Evolutionary conservation across 2,113 vertebrate genomes (phyloP).

Genomic region (Agelaius tricolor): DNA sequence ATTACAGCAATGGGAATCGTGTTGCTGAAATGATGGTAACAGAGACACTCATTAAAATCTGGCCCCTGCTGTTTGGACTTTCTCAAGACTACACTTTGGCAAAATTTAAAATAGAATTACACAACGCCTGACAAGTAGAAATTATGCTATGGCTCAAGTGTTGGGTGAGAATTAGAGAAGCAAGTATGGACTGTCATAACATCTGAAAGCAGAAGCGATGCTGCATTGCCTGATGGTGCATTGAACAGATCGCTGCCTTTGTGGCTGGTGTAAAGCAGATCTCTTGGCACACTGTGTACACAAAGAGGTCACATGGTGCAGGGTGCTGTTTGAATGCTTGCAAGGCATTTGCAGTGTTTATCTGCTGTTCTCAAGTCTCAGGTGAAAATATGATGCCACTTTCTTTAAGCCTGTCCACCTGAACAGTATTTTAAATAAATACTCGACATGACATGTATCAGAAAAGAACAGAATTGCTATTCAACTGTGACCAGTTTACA

Average conservation of each 20-base stretch:
- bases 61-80: neutral
- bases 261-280: neutral
- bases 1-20: neutral
- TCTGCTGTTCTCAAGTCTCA: neutral
- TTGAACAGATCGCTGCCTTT: neutral
- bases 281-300: neutral
- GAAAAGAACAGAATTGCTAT: neutral
- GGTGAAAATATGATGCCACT: neutral
- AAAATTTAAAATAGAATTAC: neutral
- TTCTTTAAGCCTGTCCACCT: neutral
- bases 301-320: neutral
- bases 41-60: constrained; percentile 20
- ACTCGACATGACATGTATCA: neutral
- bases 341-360: neutral
- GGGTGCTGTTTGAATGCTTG: neutral
- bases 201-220: neutral
- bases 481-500: neutral
- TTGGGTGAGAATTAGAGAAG: neutral
- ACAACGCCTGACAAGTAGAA: neutral
- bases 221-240: neutral
- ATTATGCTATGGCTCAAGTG: neutral
- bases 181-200: neutral
- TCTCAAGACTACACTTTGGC: neutral
- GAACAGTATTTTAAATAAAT: neutral
- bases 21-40: neutral